Evolutionary conservation across 2,797 vertebrate genomes (phyloP).

Genomic region (Ceyx erithaca): DNA sequence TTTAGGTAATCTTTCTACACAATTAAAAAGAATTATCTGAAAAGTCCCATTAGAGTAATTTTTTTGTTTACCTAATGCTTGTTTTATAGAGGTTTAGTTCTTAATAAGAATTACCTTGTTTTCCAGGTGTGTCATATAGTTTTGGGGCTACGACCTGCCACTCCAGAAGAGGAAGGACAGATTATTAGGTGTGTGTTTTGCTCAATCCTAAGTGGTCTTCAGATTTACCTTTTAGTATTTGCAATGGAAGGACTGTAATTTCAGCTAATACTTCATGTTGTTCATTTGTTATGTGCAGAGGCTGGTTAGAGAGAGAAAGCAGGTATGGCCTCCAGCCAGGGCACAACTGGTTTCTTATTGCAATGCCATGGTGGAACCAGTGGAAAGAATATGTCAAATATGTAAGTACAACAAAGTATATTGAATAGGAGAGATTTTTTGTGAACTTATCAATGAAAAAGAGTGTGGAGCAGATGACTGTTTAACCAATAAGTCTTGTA

Average conservation of each 20-base stretch:
- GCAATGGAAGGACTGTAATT: background rate
- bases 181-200: constrained; percentile 89
- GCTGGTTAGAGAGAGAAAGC: constrained; percentile 97
- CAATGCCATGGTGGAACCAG: constrained; percentile 97
- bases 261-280: background rate
- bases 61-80: background rate
- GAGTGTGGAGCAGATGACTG: background rate
- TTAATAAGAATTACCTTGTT: background rate
- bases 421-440: background rate
- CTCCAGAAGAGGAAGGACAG: constrained; percentile 95
- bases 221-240: background rate
- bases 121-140: constrained; percentile 96
- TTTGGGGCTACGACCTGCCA: constrained; percentile 92
- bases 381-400: constrained; percentile 99
- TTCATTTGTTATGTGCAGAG: constrained; percentile 77
- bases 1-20: background rate
- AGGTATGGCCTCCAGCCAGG: constrained; percentile 92
- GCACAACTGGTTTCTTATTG: constrained; percentile 99
- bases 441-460: background rate
- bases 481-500: background rate
- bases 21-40: background rate
- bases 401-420: constrained; percentile 82
- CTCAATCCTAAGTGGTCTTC: background rate
- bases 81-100: background rate
- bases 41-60: background rate